These are phyloP conservation scores for Parazoanthus swiftii DNA, from an alignment of 92 coral and sea anemone species.

Conservation along the genomic window DNA sequence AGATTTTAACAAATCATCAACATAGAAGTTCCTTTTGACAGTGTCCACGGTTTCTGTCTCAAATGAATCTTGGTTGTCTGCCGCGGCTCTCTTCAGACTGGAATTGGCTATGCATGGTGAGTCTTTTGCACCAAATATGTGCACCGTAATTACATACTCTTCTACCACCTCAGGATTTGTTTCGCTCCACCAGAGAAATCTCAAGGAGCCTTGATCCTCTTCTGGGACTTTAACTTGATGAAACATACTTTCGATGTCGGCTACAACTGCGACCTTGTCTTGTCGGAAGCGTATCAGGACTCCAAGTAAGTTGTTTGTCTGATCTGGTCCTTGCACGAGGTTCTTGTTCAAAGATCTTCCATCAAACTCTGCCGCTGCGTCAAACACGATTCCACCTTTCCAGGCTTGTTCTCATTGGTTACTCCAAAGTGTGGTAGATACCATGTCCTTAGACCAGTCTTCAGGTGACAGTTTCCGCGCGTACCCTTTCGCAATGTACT, in stretches of 20 bases:
- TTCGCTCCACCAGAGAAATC: not conserved
- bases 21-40: not conserved
- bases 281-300: no score
- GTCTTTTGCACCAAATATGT: not conserved
- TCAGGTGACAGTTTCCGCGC: constrained; percentile 26
- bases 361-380: constrained; percentile 45
- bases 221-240: no score
- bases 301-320: no score
- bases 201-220: not conserved
- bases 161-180: no score
- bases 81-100: not conserved
- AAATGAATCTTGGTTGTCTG: not conserved
- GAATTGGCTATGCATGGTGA: not conserved
- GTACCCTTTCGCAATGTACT: constrained; percentile 35
- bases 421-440: constrained; percentile 47
- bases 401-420: constrained; percentile 45
- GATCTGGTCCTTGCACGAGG: no score
- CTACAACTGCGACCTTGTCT: no score
- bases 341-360: no score
- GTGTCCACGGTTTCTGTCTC: not conserved
- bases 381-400: constrained; percentile 49
- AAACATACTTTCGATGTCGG: no score
- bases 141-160: not conserved
- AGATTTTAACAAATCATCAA: not conserved
- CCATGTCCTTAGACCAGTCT: constrained; percentile 45